A percentile compares a stretch with the other conserved stretches of the same genome.
Conservation (phyloP, 2,888 invertebrate genomes). For the Dicyrtoma fusca region DNA sequence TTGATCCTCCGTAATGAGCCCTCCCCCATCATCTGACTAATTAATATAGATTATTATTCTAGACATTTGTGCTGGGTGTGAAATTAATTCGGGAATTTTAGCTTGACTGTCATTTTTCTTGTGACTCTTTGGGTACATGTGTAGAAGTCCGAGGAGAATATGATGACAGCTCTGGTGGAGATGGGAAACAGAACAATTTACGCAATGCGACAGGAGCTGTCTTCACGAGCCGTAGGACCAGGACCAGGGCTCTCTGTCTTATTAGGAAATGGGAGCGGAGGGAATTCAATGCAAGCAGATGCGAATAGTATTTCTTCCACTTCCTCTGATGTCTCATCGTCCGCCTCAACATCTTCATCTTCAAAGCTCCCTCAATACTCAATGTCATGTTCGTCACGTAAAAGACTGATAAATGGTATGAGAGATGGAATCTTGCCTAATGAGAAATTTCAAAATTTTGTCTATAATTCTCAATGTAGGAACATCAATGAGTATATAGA, state of each 20-base stretch:
- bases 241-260: constrained; percentile 40
- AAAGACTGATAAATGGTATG: constrained; percentile 50
- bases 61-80: too few relatives aligned
- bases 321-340: constrained; percentile 21
- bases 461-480: too few relatives aligned
- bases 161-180: constrained; percentile 53
- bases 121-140: not conserved
- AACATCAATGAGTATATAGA: too few relatives aligned
- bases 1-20: too few relatives aligned
- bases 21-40: too few relatives aligned
- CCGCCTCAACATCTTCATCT: constrained; percentile 12
- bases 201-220: constrained; percentile 56
- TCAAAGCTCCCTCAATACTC: constrained; percentile 13
- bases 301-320: constrained; percentile 40
- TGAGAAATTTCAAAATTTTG: constrained; percentile 10
- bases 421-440: constrained; percentile 22
- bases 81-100: too few relatives aligned
- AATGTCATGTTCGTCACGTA: constrained; percentile 47
- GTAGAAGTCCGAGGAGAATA: constrained; percentile 55
- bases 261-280: constrained; percentile 47
- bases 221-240: constrained; percentile 15
- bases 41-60: too few relatives aligned
- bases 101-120: too few relatives aligned
- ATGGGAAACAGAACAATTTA: constrained; percentile 54
- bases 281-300: constrained; percentile 53